Base-by-base conservation (phyloP, 2,888 invertebrate genomes). In the Malthinus flaveolus region DNA sequence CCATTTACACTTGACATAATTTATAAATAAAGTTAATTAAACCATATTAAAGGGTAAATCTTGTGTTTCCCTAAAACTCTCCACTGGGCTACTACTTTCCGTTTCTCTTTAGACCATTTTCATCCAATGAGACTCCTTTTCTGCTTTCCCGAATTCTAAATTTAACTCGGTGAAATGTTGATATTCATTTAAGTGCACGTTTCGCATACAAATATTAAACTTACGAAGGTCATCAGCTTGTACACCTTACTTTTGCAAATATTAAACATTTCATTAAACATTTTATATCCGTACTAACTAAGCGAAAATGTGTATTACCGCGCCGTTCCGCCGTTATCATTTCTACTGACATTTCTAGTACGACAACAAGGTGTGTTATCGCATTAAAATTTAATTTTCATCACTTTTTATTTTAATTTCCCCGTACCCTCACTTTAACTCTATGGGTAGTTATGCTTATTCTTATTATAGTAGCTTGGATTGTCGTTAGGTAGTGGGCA, bases 271-370 rank as follows among this genome's bases (percentile, higher is more conserved):
- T 59, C 59, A 59, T 59, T 52, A 50, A 44, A 36, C 42, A 50
- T 64, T 69, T 69, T 68, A 69, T 66, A 64, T n/a, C n/a, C 63
- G 62, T 64, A 64, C 64, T 64, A 61, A 59, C 53, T 55, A 54
- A 62, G 57, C 66, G 67, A 61, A 54, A 59, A 63, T 66, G 39
- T 42, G 32, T 58, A 36, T 52, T 52, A 15, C 36, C 52, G 36
- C 51, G 32, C 52, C 33, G 48, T 52, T 10, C 36, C 52, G 36
- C 51, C 49, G 48, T 58, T 42, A 52, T 58, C 52, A 44, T 23
- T 9, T 42, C 23, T 42, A 15, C 15, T 23, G 23, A 23, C 23
- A 23, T 23, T 23, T 23, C 23, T 23, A 23, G 23, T 23, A 23
- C 23, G 23, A 23, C 23, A 23, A 23, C 23, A 23, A 23, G 23